A percentile compares a stretch with the other conserved stretches of the same genome.
These are phyloP conservation scores for Danio aesculapii DNA, from an alignment of 2,797 vertebrate genomes.

Conservation along the genomic window DNA sequence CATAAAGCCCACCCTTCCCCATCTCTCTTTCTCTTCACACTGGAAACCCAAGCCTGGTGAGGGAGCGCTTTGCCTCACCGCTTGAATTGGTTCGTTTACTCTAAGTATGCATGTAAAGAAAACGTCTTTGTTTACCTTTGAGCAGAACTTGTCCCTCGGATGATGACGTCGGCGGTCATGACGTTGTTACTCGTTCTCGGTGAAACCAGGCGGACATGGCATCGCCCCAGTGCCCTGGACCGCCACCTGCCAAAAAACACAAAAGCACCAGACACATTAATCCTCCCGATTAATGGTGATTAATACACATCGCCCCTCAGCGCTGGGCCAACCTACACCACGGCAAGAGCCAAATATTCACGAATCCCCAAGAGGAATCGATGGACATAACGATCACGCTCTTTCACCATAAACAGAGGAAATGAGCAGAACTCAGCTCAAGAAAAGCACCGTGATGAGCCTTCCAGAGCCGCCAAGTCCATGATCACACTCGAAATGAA, in stretches of 20 bases:
- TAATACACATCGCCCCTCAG: conserved; percentile 37
- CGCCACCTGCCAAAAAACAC: conserved; percentile 78
- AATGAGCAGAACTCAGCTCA: conserved; percentile 47
- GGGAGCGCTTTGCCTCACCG: neutral
- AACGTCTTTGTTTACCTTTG: conserved; percentile 78
- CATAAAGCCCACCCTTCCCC: conserved; percentile 49
- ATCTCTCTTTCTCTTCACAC: conserved; percentile 36
- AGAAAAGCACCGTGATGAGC: conserved; percentile 22
- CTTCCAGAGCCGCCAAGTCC: conserved; percentile 2
- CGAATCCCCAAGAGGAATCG: conserved; percentile 31
- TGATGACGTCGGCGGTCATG: conserved; percentile 77
- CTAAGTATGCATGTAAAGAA: neutral
- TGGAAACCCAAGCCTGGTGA: conserved; percentile 21
- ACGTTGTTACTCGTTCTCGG: conserved; percentile 85
- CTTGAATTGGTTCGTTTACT: neutral
- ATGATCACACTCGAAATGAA: conserved; percentile 36
- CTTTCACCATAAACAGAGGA: conserved; percentile 45
- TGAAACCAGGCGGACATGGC: conserved; percentile 87
- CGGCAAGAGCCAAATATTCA: conserved; percentile 4
- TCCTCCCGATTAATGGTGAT: conserved; percentile 41
- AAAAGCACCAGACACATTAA: conserved; percentile 45
- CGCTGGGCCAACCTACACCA: conserved; percentile 9
- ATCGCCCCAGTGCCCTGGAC: conserved; percentile 79
- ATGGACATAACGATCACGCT: conserved; percentile 31
- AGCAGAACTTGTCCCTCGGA: conserved; percentile 87